Base-by-base conservation (phyloP, 2,797 vertebrate species). In the Erethizon dorsatum region DNA sequence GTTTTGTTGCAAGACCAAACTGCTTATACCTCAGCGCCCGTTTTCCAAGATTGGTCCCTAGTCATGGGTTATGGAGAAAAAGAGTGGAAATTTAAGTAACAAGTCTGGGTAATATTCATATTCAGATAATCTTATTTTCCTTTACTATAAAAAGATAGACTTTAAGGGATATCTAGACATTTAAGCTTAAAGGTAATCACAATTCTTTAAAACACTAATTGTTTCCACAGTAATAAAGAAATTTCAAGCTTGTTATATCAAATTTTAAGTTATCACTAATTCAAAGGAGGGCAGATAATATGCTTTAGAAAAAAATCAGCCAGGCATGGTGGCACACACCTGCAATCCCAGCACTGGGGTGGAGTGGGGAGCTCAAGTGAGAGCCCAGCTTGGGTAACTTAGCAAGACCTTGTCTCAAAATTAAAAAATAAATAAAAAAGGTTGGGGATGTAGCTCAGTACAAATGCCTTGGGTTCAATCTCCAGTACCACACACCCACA, bases 131-230 rank as follows among this genome's bases (percentile, higher is more conserved):
- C 45, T 59, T 82, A 50, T 41, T 91, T 95, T 88, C 37, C 22
- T 86, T 86, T 69, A 63, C 84, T 92, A 73, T 14, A 83, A 92
- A 69, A 91, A 63, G 13, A 56, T 41, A 91, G 15, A 31, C 41
- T 79, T 63, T 57, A 47, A 67, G 22, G 45, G 41, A 1, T 61
- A 59, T 22, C 52, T 75, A 67, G 20, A 57, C 28, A 67, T 57
- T 54, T 61, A 56, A 22, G n/a, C 20, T 95, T 85, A 91, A 77
- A 63, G 67, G 56, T 41, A 89, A 95, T 86, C 31, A 93, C 12
- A 77, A 83, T 86, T 95, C 57, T 95, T 88, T 80, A 82, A 71
- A 92, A 22, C 37, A 67, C 4, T 82, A 52, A 82, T 2, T 52
- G 5, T 87, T 86, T 92, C 47, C 47, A 69, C 45, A 52, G 61